A percentile compares a stretch with the other conserved stretches of the same genome.
Evolutionary conservation across 2,797 vertebrate genomes (phyloP).

Genomic region (Spinus olivaceus): DNA sequence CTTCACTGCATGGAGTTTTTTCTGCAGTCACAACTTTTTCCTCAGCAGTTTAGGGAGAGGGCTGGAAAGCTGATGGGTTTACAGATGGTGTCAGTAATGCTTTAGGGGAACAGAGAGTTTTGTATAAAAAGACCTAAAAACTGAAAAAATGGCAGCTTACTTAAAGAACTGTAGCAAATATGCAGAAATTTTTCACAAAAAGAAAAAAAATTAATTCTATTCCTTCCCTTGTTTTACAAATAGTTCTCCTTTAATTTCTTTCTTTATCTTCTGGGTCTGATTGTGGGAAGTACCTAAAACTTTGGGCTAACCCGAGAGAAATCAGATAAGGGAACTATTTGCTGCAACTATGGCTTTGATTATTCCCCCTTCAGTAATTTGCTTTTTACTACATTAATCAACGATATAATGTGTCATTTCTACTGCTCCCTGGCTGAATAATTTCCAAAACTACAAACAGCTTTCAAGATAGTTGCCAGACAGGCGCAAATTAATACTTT

Average conservation of each 20-base stretch:
- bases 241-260: neutral
- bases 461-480: slow-evolving; percentile 56
- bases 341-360: slow-evolving; percentile 51
- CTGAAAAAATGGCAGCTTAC: neutral
- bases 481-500: slow-evolving; percentile 48
- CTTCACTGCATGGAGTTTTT: neutral
- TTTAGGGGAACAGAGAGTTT: neutral
- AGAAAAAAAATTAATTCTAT: neutral
- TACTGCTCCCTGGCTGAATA: slow-evolving; percentile 54
- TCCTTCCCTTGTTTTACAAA: neutral
- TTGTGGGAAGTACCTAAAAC: slow-evolving; percentile 31
- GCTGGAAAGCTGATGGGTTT: neutral
- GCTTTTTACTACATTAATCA: slow-evolving; percentile 60
- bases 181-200: neutral
- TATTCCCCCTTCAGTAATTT: slow-evolving; percentile 52
- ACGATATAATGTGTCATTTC: slow-evolving; percentile 39
- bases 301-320: slow-evolving; percentile 16
- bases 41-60: neutral
- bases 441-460: slow-evolving; percentile 59
- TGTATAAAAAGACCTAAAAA: neutral
- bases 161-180: neutral
- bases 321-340: slow-evolving; percentile 59
- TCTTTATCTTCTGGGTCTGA: neutral
- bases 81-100: neutral
- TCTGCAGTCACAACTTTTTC: neutral